These are phyloP conservation scores for Gryllus longicercus DNA, from an alignment of 2,888 invertebrate genomes.

Conservation along the genomic window DNA sequence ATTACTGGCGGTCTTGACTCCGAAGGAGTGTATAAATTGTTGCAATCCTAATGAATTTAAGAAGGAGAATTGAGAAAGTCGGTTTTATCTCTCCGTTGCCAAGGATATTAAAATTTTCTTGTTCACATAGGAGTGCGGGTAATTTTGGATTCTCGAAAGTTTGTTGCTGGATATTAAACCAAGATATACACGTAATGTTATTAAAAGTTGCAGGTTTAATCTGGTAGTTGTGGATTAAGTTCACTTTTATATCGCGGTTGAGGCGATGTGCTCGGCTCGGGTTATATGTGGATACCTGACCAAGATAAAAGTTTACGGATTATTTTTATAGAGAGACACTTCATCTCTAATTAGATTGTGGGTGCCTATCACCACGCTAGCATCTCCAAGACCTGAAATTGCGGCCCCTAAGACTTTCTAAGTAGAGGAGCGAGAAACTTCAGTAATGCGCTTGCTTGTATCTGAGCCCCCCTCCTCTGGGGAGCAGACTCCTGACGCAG, in stretches of 20 bases:
- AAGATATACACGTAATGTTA: constrained; percentile 10
- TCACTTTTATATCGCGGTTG: neutral
- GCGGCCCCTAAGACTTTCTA: too few species aligned
- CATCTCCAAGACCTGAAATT: neutral
- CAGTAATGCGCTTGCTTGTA: too few species aligned
- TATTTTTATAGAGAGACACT: constrained; percentile 5
- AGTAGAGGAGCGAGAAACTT: too few species aligned
- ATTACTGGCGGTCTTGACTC: neutral
- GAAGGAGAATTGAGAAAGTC: constrained; percentile 1
- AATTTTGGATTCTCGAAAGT: neutral
- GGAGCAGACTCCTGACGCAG: too few species aligned
- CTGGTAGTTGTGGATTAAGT: constrained; percentile 1
- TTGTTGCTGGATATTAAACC: constrained; percentile 11
- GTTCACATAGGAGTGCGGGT: neutral
- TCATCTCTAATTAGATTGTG: constrained; percentile 17
- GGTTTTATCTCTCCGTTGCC: neutral
- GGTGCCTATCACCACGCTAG: neutral
- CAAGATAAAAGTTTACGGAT: constrained; percentile 8
- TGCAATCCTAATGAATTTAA: neutral
- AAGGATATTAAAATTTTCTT: neutral
- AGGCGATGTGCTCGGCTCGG: neutral
- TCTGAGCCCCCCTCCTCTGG: too few species aligned
- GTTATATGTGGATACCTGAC: constrained; percentile 4
- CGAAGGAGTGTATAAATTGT: neutral
- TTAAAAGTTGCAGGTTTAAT: constrained; percentile 10